A percentile compares a stretch with the other conserved stretches of the same genome.
Conservation (phyloP, 92 coral and sea anemone genomes). For the Umimayanthus kanabou region DNA sequence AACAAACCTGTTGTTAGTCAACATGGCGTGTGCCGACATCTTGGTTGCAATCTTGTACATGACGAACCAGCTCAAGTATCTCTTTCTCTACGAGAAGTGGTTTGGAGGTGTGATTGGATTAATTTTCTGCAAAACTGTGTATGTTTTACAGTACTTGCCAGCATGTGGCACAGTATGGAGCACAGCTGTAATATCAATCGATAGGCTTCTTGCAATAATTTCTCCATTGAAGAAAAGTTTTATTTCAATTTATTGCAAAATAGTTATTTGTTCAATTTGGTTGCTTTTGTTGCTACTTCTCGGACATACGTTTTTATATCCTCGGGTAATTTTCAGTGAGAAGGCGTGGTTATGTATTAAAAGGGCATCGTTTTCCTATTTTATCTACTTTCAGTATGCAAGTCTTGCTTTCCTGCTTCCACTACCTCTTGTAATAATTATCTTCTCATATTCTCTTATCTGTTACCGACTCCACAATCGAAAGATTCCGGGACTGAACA, state of each 20-base stretch:
- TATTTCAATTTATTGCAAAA: background rate
- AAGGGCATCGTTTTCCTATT: background rate
- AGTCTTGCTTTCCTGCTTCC: background rate
- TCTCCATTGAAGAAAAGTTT: constrained; percentile 2
- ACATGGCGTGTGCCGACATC: too few relatives aligned
- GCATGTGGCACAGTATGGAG: constrained; percentile 7
- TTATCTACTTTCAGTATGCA: background rate
- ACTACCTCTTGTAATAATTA: background rate
- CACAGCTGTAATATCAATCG: constrained; percentile 9
- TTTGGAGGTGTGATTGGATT: too few relatives aligned
- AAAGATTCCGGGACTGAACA: too few relatives aligned
- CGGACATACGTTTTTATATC: background rate
- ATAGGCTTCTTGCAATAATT: constrained; percentile 6
- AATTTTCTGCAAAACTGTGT: too few relatives aligned
- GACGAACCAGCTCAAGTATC: background rate
- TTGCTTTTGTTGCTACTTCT: background rate
- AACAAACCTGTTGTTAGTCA: background rate
- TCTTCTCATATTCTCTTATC: background rate
- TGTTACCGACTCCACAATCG: too few relatives aligned
- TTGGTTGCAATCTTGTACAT: too few relatives aligned
- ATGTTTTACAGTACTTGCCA: background rate
- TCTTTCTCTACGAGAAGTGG: background rate
- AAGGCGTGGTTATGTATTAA: background rate
- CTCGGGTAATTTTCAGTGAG: background rate
- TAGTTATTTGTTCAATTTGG: background rate